phyloP scores from a whole-genome alignment of 2,888 invertebrate species.

The Hyposoter dolosus region DNA sequence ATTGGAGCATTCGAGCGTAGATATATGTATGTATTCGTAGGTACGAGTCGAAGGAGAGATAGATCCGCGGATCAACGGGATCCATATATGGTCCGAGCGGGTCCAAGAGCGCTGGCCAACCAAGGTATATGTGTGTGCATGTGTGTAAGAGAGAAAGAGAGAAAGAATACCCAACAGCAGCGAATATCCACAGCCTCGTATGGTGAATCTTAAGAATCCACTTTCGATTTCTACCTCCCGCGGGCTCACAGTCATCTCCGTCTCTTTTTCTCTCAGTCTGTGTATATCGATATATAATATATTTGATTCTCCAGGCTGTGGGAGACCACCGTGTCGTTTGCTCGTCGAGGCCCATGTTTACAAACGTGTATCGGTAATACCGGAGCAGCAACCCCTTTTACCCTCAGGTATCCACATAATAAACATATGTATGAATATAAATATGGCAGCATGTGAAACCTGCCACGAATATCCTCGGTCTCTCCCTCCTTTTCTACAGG shows the following conservation, averaged over 20 bases:
- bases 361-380: slow-evolving; percentile 63
- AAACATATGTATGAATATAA: slow-evolving; percentile 25
- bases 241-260: slow-evolving; percentile 56
- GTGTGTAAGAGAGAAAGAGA: neutral
- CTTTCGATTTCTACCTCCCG: slow-evolving; percentile 80
- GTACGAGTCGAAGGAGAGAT: slow-evolving; percentile 66
- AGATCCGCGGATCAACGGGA: slow-evolving; percentile 76
- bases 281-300: slow-evolving; percentile 18
- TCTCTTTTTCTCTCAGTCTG: slow-evolving; percentile 38
- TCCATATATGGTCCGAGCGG: slow-evolving; percentile 78
- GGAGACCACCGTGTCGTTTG: slow-evolving; percentile 67
- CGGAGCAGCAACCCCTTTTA: slow-evolving; percentile 46
- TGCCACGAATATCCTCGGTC: slow-evolving; percentile 57
- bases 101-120: slow-evolving; percentile 66
- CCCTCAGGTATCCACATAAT: slow-evolving; percentile 33
- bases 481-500: slow-evolving; percentile 11
- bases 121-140: neutral
- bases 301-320: slow-evolving; percentile 46
- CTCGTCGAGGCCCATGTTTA: slow-evolving; percentile 66
- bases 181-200: slow-evolving; percentile 71
- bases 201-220: slow-evolving; percentile 80
- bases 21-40: slow-evolving; percentile 52
- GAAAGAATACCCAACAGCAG: slow-evolving; percentile 56
- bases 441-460: slow-evolving; percentile 43
- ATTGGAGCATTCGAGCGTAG: slow-evolving; percentile 19